A percentile compares a stretch with the other conserved stretches of the same genome.
Conservation (phyloP, 2,113 vertebrate species). For the Protomyctophum bolini region DNA sequence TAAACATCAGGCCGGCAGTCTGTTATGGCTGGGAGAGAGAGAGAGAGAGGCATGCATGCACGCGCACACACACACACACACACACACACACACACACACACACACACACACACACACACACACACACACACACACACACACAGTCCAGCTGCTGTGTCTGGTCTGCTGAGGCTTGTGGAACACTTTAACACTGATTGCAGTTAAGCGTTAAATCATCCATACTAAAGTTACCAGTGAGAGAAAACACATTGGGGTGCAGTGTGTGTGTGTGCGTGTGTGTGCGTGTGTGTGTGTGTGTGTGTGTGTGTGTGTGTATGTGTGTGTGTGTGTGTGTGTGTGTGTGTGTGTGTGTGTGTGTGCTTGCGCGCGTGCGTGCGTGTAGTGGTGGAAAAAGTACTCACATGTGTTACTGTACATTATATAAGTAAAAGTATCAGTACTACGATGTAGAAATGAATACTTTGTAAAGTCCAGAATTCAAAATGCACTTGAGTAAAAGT, state of each 20-base stretch:
- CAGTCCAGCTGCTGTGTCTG: conserved; percentile 62
- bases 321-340: conserved; percentile 35
- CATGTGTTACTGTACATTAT: too few species aligned
- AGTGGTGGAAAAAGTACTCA: too few species aligned
- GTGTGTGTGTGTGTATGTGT: conserved; percentile 26
- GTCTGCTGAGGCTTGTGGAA: conserved; percentile 73
- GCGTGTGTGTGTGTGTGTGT: neutral
- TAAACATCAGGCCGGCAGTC: conserved; percentile 76
- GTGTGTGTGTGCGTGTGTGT: conserved; percentile 8
- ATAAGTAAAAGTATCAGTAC: too few species aligned
- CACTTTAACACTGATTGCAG: conserved; percentile 81
- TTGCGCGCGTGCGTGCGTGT: conserved; percentile 22
- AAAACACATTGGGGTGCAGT: conserved; percentile 69
- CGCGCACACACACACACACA: conserved; percentile 12
- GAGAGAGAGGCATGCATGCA: conserved; percentile 1
- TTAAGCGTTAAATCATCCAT: conserved; percentile 82
- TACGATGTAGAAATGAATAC: too few species aligned
- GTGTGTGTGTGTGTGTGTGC: conserved; percentile 22
- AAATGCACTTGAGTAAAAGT: too few species aligned
- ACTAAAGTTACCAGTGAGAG: conserved; percentile 76
- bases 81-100: conserved; percentile 51
- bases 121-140: neutral
- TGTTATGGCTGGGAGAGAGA: conserved; percentile 74
- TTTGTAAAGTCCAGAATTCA: too few species aligned
- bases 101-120: conserved; percentile 22